Percentiles rank a stretch among this genome's conserved stretches.
Conservation (phyloP, 2,113 vertebrate genomes). For the Panurus biarmicus region DNA sequence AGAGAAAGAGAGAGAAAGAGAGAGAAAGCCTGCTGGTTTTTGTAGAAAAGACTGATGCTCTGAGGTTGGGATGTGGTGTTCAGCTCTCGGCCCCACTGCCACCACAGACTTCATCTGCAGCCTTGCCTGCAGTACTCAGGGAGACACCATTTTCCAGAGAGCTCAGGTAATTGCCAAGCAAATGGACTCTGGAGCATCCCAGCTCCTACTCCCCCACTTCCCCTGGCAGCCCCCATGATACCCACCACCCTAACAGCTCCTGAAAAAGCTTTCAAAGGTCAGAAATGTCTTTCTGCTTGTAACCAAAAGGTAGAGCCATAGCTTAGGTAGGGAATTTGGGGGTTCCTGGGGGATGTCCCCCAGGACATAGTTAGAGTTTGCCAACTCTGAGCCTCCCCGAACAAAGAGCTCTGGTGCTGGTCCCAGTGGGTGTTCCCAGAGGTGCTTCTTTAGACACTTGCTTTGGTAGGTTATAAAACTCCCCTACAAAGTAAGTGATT, state of each 20-base stretch:
- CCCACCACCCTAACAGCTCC: neutral
- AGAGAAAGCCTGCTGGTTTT: neutral
- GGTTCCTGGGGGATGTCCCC: neutral
- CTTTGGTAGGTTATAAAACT: neutral
- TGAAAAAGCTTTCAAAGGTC: neutral
- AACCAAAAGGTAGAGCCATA: neutral
- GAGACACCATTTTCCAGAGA: neutral
- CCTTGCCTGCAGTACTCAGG: neutral
- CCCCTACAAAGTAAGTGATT: neutral
- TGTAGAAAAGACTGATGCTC: neutral
- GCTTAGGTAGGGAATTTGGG: neutral
- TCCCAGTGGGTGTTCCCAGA: neutral
- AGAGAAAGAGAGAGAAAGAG: no score
- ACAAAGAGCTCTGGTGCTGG: neutral
- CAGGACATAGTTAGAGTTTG: neutral
- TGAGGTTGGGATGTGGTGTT: neutral
- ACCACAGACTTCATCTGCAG: neutral
- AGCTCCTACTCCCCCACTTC: neutral
- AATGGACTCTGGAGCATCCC: neutral
- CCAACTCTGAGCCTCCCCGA: neutral
- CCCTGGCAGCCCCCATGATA: neutral
- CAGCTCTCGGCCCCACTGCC: accelerated
- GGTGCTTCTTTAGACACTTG: neutral
- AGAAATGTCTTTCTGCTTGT: neutral
- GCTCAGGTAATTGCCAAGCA: neutral